Evolutionary conservation across 2,797 vertebrate species (phyloP).

Genomic region (Sebastolobus alascanus): DNA sequence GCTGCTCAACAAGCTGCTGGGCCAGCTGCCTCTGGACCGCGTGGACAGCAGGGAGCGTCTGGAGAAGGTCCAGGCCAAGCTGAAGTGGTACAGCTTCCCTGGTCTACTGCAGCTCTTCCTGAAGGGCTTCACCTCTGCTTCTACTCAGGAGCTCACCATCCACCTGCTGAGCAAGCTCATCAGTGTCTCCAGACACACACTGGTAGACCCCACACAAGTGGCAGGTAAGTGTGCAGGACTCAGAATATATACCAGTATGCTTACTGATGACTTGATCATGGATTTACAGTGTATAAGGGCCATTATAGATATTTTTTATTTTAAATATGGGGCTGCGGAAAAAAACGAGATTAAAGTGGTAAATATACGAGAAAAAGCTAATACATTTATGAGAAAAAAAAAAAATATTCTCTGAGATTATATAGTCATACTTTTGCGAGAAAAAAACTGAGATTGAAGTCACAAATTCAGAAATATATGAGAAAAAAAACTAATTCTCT

Average conservation of each 20-base stretch:
- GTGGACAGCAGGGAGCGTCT: conserved; percentile 94
- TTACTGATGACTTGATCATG: not conserved
- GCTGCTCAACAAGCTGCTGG: conserved; percentile 95
- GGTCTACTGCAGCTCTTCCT: conserved; percentile 98
- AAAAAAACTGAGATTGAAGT: no score
- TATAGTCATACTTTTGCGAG: no score
- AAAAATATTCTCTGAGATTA: no score
- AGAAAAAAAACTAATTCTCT: no score
- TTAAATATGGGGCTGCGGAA: no score
- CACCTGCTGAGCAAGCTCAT: conserved; percentile 98
- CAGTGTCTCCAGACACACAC: conserved; percentile 91
- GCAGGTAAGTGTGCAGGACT: conserved; percentile 86
- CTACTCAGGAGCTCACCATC: conserved; percentile 98
- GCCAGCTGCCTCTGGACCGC: conserved; percentile 95
- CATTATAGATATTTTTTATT: no score
- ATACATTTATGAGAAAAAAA: no score
- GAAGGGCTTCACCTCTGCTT: conserved; percentile 97
- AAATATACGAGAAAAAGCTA: no score
- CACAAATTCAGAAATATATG: no score
- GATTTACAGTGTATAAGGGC: no score
- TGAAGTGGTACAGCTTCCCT: conserved; percentile 98
- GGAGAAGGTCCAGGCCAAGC: conserved; percentile 93
- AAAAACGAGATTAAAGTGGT: no score
- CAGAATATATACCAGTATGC: not conserved
- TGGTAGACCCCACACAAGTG: conserved; percentile 94